A percentile compares a stretch with the other conserved stretches of the same genome.
phyloP scores from a whole-genome alignment of 2,888 invertebrate species.

The Heliconius cydno region DNA sequence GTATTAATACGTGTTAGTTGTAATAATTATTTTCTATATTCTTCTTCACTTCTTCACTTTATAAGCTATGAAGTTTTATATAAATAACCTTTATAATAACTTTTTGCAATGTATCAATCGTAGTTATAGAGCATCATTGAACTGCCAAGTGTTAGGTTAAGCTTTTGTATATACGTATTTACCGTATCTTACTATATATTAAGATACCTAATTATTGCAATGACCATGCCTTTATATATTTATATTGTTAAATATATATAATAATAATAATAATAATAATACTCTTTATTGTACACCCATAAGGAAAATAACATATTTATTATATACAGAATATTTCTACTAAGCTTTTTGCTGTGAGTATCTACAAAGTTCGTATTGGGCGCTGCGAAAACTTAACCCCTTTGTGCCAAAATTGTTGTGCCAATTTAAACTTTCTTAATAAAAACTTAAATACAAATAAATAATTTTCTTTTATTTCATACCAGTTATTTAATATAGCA shows the following conservation, averaged over 20 bases:
- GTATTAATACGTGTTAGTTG: too few species aligned
- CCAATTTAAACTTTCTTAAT: slow-evolving; percentile 26
- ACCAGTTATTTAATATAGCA: neutral
- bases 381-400: neutral
- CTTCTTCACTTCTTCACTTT: too few species aligned
- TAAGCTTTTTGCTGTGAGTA: neutral
- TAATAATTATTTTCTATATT: too few species aligned
- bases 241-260: too few species aligned
- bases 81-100: too few species aligned
- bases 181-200: slow-evolving; percentile 1
- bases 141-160: neutral
- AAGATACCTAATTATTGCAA: neutral
- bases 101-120: too few species aligned
- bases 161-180: slow-evolving; percentile 4
- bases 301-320: too few species aligned
- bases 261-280: too few species aligned
- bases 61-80: too few species aligned
- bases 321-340: neutral
- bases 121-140: too few species aligned
- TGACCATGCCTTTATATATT: neutral
- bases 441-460: neutral
- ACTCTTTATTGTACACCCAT: too few species aligned
- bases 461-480: neutral
- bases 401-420: slow-evolving; percentile 27
- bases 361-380: neutral